phyloP scores from a whole-genome alignment of 2,797 vertebrate species.

The Falco biarmicus region DNA sequence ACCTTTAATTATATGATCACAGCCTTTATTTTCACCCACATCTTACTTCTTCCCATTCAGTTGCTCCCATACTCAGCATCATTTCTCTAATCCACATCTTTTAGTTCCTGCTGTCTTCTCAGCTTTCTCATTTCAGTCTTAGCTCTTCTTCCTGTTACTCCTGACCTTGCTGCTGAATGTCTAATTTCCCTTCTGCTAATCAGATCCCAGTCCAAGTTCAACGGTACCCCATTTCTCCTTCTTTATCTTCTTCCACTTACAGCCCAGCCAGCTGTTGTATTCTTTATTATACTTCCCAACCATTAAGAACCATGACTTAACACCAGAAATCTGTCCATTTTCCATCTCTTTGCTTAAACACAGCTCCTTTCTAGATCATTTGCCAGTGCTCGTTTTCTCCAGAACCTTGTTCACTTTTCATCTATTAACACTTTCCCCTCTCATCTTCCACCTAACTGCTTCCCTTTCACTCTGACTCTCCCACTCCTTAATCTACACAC shows the following conservation, averaged over 20 bases:
- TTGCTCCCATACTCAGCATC: not conserved
- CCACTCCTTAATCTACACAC: not conserved
- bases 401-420: not conserved
- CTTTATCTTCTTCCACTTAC: not conserved
- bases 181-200: not conserved
- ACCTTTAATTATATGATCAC: not conserved
- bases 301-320: not conserved
- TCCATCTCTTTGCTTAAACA: not conserved
- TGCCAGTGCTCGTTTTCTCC: not conserved
- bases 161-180: not conserved
- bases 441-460: not conserved
- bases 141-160: not conserved
- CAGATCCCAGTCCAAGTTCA: not conserved
- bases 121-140: not conserved
- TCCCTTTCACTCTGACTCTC: not conserved
- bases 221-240: not conserved
- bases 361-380: not conserved
- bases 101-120: not conserved
- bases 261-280: not conserved
- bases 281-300: not conserved
- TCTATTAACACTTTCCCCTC: not conserved
- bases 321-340: not conserved
- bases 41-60: not conserved
- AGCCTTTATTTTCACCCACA: not conserved
- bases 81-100: not conserved